A percentile compares a stretch with the other conserved stretches of the same genome.
phyloP scores from a whole-genome alignment of 2,797 vertebrate genomes.

The Zonotrichia albicollis region DNA sequence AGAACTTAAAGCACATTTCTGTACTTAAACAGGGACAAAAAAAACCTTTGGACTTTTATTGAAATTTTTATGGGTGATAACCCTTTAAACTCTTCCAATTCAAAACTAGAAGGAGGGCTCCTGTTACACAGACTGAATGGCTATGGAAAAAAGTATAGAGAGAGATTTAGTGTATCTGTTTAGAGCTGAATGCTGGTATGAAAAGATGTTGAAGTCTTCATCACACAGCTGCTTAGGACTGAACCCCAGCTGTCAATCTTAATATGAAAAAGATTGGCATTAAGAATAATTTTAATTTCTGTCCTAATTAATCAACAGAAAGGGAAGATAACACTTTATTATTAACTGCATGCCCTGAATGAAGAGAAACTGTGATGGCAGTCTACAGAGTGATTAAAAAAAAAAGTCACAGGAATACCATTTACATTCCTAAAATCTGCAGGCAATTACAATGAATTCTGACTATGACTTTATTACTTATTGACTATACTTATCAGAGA shows the following conservation, averaged over 20 bases:
- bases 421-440: background rate
- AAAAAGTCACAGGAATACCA: background rate
- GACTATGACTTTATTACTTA: background rate
- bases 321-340: background rate
- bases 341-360: background rate
- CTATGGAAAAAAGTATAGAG: background rate
- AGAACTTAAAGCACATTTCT: background rate
- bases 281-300: background rate
- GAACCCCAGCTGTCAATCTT: background rate
- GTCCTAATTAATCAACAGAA: background rate
- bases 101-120: background rate
- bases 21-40: background rate
- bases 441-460: background rate
- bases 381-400: background rate
- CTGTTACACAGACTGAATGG: background rate
- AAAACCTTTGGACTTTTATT: background rate
- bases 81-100: background rate
- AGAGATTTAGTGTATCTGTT: background rate
- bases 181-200: background rate
- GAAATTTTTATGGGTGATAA: background rate
- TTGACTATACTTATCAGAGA: background rate
- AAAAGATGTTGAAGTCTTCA: background rate
- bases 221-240: background rate
- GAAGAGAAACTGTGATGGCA: background rate
- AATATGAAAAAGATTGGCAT: background rate